These are phyloP conservation scores for Styela clava DNA, from an alignment of 23 tunicate genomes.

Conservation along the genomic window DNA sequence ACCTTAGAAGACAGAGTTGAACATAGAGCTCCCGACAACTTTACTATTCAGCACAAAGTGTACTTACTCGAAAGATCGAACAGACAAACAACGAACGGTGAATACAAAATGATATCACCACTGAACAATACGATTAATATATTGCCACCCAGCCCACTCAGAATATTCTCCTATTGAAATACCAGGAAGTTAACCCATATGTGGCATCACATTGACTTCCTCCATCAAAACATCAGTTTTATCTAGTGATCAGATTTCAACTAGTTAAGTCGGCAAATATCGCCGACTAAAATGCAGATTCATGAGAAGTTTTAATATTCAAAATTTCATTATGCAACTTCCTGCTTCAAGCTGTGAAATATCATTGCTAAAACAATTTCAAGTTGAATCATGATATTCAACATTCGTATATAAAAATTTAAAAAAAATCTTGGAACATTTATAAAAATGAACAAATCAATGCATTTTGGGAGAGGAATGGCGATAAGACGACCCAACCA, in stretches of 20 bases:
- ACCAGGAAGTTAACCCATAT: slow-evolving; percentile 25
- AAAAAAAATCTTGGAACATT: too few relatives aligned
- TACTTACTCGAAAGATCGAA: background rate
- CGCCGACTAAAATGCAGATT: background rate
- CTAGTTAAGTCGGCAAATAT: background rate
- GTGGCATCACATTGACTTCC: slow-evolving; percentile 8
- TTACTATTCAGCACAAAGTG: background rate
- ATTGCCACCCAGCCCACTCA: slow-evolving; percentile 9
- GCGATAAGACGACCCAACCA: too few relatives aligned
- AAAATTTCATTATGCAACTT: background rate
- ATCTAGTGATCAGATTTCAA: background rate
- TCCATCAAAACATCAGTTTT: background rate
- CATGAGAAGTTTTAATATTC: background rate
- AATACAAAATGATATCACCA: background rate
- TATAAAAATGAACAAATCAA: too few relatives aligned
- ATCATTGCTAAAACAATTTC: too few relatives aligned
- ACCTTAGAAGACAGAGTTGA: background rate
- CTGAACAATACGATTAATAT: background rate
- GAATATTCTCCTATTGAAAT: slow-evolving; percentile 12
- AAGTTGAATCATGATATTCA: too few relatives aligned
- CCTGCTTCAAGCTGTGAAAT: background rate
- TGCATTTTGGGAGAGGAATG: too few relatives aligned
- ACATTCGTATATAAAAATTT: too few relatives aligned
- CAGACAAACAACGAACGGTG: background rate
- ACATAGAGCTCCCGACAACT: slow-evolving; percentile 25